Conservation (phyloP, 2,888 invertebrate genomes). For the Gnatocerus cornutus region DNA sequence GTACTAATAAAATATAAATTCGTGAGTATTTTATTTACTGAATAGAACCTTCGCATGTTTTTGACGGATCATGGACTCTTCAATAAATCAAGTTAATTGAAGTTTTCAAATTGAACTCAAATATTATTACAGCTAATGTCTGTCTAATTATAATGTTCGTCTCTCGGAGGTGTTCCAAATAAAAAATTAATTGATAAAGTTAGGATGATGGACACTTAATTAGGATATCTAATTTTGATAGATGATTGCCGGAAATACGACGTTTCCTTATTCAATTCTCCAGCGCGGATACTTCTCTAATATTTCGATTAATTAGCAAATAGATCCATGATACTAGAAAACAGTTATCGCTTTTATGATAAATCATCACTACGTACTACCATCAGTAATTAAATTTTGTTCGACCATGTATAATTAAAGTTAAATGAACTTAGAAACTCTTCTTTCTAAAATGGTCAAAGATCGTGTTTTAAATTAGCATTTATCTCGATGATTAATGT, state of each 20-base stretch:
- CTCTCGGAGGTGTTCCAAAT: constrained; percentile 12
- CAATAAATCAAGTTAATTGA: constrained; percentile 36
- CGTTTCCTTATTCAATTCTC: constrained; percentile 15
- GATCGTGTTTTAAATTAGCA: background rate
- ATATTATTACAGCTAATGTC: constrained; percentile 39
- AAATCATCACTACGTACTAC: constrained; percentile 13
- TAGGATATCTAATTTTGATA: constrained; percentile 45
- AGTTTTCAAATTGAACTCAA: constrained; percentile 34
- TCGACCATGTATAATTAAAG: constrained; percentile 10
- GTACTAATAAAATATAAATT: too few relatives aligned
- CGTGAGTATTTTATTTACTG: too few relatives aligned
- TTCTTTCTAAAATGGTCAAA: background rate
- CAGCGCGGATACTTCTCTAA: constrained; percentile 5
- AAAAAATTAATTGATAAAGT: constrained; percentile 42
- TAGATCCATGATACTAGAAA: constrained; percentile 3
- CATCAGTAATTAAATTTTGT: constrained; percentile 23
- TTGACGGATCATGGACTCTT: background rate
- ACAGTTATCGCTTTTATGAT: constrained; percentile 16
- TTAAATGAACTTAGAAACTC: constrained; percentile 18
- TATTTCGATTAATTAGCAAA: constrained; percentile 22
- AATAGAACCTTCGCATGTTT: background rate
- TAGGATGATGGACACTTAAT: constrained; percentile 37
- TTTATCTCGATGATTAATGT: constrained; percentile 24
- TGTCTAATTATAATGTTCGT: constrained; percentile 30
- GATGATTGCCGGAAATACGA: constrained; percentile 36